Evolutionary conservation across 2,113 vertebrate species (phyloP), one percentile per base, ranked within the genome.

Genomic region (Stigmatopora argus): DNA sequence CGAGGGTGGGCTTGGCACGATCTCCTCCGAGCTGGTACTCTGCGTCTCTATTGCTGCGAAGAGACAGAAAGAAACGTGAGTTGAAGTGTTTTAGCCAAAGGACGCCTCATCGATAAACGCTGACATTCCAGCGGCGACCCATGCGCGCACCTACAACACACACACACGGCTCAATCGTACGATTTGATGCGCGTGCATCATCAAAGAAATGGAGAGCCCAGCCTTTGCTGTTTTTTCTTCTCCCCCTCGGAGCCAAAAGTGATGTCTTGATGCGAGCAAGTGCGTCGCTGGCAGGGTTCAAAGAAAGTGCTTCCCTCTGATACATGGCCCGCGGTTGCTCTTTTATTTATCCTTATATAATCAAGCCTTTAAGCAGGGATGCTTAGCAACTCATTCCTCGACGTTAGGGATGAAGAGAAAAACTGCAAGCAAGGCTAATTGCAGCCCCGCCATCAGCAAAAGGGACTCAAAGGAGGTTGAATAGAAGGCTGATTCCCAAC

Each of bases 11-110:
- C 95, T 98, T 85, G 94, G 95, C 83, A 96, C 95, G 49, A 97
- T 97, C 89, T 98, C 96, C 85, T 98, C 96, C 0, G 95, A 98
- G 88, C 95, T 97, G 90, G 93, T 96, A 90, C 95, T 98, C 93
- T 98, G 95, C 67, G 95, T 97, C 90, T 97, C 96, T 7, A 98
- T 94, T 18, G 96, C 96, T 98, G 85, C 3, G 73, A 86, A 77
- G 72, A 74, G 58, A 71, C 60, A 71, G 67, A 19, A 17, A 35
- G 23, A 34, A 64, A 64, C 68, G 79, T 19, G 73, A 38, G 64
- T 8, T 5, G 19, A 1, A 5, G 13, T 6, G 34, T 45, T 31
- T 31, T 57, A 77, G 72, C 66, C 66, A 67, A 66, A 72, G 52
- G 5, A 4, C 67, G 45, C 59, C 78, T 76, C 75, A 83, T 80